Base-by-base conservation (phyloP, 2,888 invertebrate species). In the Drosophila macrospina region DNA sequence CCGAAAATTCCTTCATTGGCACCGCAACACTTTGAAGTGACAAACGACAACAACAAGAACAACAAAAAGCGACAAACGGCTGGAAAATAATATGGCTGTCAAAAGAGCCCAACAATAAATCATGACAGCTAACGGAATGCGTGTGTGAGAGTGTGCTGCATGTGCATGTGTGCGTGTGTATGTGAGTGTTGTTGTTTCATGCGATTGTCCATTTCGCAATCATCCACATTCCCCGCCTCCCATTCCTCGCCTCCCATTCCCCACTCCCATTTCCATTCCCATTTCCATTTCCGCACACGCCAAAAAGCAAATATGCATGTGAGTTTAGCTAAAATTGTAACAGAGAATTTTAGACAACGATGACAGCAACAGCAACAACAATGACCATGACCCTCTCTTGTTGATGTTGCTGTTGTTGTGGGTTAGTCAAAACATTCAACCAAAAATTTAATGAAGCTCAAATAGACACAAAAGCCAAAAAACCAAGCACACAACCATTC, bases 61-160 rank as follows among this genome's bases (percentile, higher is more conserved):
- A 68, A 57, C 42, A 56, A 47, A 39, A 55, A 47, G 70, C 26
- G 52, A 64, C 54, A 73, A 59, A 56, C 72, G 69, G 64, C 47
- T 77, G 59, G 74, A 66, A 81, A 84, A 82, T 81, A 86, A 86
- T 87, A 86, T 57, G 70, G 60, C 66, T 79, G 85, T 87, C 86
- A 79, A 80, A 87, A 67, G 73, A 63, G 68, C 63, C 60, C 59
- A 71, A 63, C 87, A 65, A 86, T 85, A 87, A 83, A 83, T 87
- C 82, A 87, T 77, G 69, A 52, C 67, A 64, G 42, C 75, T 64
- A 80, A 70, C 75, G 62, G 69, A 78, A 61, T 42, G 44, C 30
- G 48, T 24, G 20, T 45, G 26, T 36, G 30, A 36, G 39, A 32
- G 28, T 47, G 47, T 62, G n/a, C n/a, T n/a, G n/a, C n/a, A n/a